These are phyloP conservation scores for Zaprionus africanus DNA, from an alignment of 1,140 invertebrate genomes.

Conservation along the genomic window DNA sequence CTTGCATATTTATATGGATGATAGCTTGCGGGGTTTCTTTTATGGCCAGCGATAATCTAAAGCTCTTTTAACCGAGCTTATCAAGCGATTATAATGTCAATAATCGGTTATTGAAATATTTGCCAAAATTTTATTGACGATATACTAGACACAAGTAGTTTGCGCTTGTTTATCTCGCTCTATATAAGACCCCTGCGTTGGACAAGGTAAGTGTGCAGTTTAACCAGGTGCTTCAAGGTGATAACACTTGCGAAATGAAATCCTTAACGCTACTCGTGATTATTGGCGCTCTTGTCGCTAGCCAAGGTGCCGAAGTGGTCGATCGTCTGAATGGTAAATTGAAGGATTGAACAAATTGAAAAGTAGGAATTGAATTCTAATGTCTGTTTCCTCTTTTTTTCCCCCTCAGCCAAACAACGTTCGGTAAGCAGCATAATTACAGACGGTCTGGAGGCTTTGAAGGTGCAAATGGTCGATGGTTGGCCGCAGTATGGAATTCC, in stretches of 20 bases:
- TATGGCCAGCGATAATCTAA: conserved; percentile 47
- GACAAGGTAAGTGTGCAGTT: conserved; percentile 8
- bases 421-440: conserved; percentile 55
- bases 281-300: conserved; percentile 44
- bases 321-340: conserved; percentile 54
- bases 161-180: conserved; percentile 50
- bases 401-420: conserved; percentile 50
- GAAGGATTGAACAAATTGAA: not conserved
- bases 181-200: conserved; percentile 53
- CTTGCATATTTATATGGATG: not conserved
- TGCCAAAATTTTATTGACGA: conserved; percentile 45
- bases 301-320: conserved; percentile 41
- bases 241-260: conserved; percentile 56
- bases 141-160: conserved; percentile 5
- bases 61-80: conserved; percentile 43
- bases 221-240: not conserved
- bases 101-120: conserved; percentile 43
- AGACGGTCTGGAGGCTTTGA: conserved; percentile 51
- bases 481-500: conserved; percentile 60
- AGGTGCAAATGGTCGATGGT: conserved; percentile 59
- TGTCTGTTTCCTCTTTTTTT: not conserved
- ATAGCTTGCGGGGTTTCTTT: conserved; percentile 2
- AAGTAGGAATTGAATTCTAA: not conserved
- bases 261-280: conserved; percentile 50
- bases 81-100: conserved; percentile 30